phyloP scores from a whole-genome alignment of 2,113 vertebrate species.

The Nipponia nippon region DNA sequence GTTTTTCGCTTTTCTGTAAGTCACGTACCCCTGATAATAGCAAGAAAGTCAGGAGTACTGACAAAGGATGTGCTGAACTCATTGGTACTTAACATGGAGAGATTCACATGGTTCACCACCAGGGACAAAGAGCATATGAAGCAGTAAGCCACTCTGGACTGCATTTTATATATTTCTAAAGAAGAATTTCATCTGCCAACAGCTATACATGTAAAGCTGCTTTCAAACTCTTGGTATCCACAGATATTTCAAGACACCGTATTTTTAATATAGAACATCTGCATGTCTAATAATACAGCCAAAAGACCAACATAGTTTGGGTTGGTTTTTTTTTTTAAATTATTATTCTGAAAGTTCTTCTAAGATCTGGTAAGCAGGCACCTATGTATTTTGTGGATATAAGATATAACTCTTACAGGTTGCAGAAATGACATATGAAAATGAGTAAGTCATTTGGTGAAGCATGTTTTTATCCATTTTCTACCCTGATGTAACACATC shows the following conservation, averaged over 20 bases:
- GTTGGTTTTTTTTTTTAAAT: background rate
- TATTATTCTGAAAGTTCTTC: background rate
- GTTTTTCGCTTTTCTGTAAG: background rate
- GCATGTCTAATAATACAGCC: background rate
- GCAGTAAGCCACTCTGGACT: background rate
- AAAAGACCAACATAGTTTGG: background rate
- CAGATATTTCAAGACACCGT: rapidly evolving
- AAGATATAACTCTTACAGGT: background rate
- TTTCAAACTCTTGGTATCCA: background rate
- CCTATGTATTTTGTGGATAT: background rate
- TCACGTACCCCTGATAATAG: background rate
- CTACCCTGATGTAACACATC: background rate
- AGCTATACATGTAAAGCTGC: background rate
- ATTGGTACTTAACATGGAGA: background rate
- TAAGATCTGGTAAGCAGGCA: background rate
- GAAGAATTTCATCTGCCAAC: background rate
- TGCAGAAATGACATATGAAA: background rate
- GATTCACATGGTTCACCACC: background rate
- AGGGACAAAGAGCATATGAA: background rate
- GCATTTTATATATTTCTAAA: background rate
- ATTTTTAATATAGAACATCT: background rate
- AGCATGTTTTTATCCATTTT: background rate
- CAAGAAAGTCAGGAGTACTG: background rate
- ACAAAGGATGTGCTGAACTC: background rate
- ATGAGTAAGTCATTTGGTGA: background rate